Percentiles rank a stretch among this genome's conserved stretches.
Evolutionary conservation across 2,888 invertebrate species (phyloP).

Genomic region (Globia sparganii): DNA sequence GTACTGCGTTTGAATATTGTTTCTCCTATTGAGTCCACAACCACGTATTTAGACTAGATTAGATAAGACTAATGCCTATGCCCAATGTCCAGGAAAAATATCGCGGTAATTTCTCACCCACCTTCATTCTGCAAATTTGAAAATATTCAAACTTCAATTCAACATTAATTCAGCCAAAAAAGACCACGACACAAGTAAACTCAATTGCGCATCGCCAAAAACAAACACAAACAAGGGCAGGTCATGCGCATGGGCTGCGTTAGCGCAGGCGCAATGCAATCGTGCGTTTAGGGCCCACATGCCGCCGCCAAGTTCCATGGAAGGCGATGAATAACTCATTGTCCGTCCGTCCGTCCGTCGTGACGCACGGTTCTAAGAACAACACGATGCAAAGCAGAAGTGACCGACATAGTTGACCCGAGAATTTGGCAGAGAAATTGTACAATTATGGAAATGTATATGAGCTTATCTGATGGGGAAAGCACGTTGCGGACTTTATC

Average conservation of each 20-base stretch:
- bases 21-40: slow-evolving; percentile 21
- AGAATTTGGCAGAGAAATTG: slow-evolving; percentile 77
- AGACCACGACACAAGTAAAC: slow-evolving; percentile 33
- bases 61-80: background rate
- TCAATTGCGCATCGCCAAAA: slow-evolving; percentile 71
- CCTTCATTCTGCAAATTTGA: background rate
- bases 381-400: slow-evolving; percentile 80
- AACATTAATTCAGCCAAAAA: slow-evolving; percentile 6
- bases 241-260: slow-evolving; percentile 80
- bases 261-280: slow-evolving; percentile 80
- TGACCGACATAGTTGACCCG: slow-evolving; percentile 87
- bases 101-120: background rate
- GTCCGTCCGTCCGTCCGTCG: slow-evolving; percentile 87
- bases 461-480: slow-evolving; percentile 50
- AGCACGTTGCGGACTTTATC: slow-evolving; percentile 41
- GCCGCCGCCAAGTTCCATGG: slow-evolving; percentile 88
- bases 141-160: background rate
- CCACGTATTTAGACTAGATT: background rate
- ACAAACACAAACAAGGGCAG: slow-evolving; percentile 79
- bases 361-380: slow-evolving; percentile 88
- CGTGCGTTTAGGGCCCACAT: slow-evolving; percentile 88
- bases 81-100: background rate
- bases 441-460: slow-evolving; percentile 59
- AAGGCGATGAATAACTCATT: slow-evolving; percentile 90
- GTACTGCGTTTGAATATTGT: slow-evolving; percentile 43